Conservation (phyloP, 2,113 vertebrate genomes). For the Seriola quinqueradiata region DNA sequence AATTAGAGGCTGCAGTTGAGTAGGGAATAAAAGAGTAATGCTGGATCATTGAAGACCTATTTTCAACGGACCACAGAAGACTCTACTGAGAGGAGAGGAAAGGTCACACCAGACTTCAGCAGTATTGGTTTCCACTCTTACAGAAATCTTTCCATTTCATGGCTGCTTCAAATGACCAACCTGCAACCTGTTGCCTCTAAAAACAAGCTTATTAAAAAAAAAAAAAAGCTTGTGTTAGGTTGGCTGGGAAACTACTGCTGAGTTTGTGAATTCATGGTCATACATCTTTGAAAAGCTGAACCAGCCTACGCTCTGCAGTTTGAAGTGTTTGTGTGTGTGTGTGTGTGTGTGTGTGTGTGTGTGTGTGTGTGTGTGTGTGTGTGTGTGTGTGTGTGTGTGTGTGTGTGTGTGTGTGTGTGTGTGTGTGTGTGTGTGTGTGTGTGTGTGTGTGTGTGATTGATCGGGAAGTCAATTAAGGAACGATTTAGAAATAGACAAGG, state of each 20-base stretch:
- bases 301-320: neutral
- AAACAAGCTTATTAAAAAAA: neutral
- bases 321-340: neutral
- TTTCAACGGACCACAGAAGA: neutral
- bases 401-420: too few relatives aligned
- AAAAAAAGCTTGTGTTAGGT: neutral
- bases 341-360: neutral
- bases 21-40: neutral
- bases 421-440: too few relatives aligned
- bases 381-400: conserved; percentile 10
- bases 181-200: conserved; percentile 3
- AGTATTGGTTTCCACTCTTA: neutral
- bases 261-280: neutral
- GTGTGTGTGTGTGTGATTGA: conserved; percentile 43
- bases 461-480: conserved; percentile 64
- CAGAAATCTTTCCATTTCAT: neutral
- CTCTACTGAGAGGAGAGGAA: neutral
- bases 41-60: conserved; percentile 30
- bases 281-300: conserved; percentile 13
- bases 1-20: conserved; percentile 18
- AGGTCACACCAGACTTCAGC: neutral
- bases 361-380: conserved; percentile 3
- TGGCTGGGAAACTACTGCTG: neutral
- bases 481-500: conserved; percentile 61
- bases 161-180: neutral